These are phyloP conservation scores for Amphiprion ocellaris DNA, from an alignment of 2,113 vertebrate genomes.

Conservation along the genomic window DNA sequence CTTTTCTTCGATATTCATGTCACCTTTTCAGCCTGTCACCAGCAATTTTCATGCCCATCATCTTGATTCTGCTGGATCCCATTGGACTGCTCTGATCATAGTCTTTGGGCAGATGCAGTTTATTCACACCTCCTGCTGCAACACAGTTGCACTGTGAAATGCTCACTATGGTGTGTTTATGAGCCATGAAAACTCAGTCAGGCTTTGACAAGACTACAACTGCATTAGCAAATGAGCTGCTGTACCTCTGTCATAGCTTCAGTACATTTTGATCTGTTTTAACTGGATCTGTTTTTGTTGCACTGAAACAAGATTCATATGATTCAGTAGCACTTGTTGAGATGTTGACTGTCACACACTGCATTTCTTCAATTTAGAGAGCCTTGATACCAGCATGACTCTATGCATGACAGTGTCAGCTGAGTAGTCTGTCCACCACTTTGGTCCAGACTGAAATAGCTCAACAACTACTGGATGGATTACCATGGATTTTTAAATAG, in stretches of 20 bases:
- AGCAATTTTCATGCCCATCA: constrained; percentile 34
- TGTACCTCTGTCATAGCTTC: neutral
- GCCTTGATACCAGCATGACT: neutral
- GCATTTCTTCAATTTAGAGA: neutral
- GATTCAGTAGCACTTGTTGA: no score
- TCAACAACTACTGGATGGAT: neutral
- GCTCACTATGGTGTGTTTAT: constrained; percentile 33
- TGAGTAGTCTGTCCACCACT: no score
- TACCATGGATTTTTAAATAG: neutral
- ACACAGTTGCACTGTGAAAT: constrained; percentile 49
- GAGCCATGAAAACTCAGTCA: constrained; percentile 43
- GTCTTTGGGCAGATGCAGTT: constrained; percentile 14
- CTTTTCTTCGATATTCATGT: constrained; percentile 9
- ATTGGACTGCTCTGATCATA: constrained; percentile 32
- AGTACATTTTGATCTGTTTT: constrained; percentile 4
- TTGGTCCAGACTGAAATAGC: no score
- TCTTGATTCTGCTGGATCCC: constrained; percentile 14
- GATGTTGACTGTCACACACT: neutral
- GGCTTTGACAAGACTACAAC: constrained; percentile 16
- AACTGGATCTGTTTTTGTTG: neutral
- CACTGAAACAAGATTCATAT: neutral
- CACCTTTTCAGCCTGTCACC: constrained; percentile 27
- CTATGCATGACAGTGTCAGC: neutral
- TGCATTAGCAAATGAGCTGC: neutral
- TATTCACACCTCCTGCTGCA: constrained; percentile 56